Percentiles rank a stretch among this genome's conserved stretches.
phyloP scores from a whole-genome alignment of 1,140 invertebrate genomes.

The Hypothenemus hampei region DNA sequence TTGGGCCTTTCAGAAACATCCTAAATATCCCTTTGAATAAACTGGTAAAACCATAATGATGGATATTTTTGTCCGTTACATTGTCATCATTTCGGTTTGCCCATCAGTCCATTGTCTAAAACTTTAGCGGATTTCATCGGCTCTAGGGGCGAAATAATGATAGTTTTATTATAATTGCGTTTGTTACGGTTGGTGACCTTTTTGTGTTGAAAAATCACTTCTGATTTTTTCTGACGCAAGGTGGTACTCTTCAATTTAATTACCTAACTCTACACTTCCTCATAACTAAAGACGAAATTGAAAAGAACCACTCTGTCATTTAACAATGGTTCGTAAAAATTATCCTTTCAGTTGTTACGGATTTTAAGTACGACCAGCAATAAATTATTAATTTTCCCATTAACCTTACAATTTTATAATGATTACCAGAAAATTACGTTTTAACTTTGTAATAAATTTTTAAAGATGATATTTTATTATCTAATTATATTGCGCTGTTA shows the following conservation, averaged over 20 bases:
- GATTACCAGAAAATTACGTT: no score
- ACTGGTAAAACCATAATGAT: slow-evolving; percentile 25
- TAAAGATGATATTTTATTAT: no score
- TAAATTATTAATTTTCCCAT: no score
- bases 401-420: no score
- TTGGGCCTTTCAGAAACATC: slow-evolving; percentile 28
- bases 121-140: slow-evolving; percentile 25
- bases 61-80: slow-evolving; percentile 27
- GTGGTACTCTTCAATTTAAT: slow-evolving; percentile 17
- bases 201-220: slow-evolving; percentile 20
- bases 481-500: no score
- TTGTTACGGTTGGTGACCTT: slow-evolving; percentile 27
- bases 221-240: slow-evolving; percentile 12
- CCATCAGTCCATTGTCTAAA: slow-evolving; percentile 25
- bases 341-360: no score
- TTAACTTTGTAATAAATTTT: no score
- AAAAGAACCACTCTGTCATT: background rate
- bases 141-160: slow-evolving; percentile 21
- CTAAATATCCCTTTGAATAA: slow-evolving; percentile 25
- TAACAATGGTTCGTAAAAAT: slow-evolving; percentile 7
- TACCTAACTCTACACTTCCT: slow-evolving; percentile 22
- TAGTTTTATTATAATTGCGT: slow-evolving; percentile 30
- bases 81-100: slow-evolving; percentile 27
- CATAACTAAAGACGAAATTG: background rate
- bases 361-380: no score